These are phyloP conservation scores for Ophonus ardosiacus DNA, from an alignment of 2,888 invertebrate species.

Conservation along the genomic window DNA sequence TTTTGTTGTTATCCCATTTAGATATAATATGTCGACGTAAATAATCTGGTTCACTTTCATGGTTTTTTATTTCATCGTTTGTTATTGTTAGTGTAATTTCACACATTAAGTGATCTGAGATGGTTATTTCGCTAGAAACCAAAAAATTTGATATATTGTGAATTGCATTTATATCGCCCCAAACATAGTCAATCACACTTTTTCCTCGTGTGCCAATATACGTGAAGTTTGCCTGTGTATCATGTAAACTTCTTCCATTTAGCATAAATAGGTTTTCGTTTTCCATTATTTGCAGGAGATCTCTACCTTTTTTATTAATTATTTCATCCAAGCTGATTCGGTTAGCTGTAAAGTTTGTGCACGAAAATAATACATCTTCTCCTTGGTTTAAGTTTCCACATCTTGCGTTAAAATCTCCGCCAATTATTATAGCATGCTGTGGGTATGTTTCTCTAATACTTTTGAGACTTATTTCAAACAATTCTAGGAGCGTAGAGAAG, in stretches of 20 bases:
- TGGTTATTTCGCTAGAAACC: background rate
- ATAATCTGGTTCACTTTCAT: background rate
- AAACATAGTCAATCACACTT: background rate
- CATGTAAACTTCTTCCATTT: background rate
- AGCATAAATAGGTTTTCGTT: background rate
- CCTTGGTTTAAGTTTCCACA: background rate
- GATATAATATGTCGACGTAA: background rate
- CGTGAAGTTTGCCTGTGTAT: background rate
- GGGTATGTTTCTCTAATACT: background rate
- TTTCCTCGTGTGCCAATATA: background rate
- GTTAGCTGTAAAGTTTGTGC: background rate
- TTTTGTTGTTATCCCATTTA: background rate
- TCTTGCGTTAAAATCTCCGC: background rate
- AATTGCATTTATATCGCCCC: background rate
- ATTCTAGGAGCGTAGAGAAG: background rate
- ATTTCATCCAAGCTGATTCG: background rate
- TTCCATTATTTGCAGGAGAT: background rate
- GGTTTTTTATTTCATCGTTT: background rate
- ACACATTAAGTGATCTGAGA: background rate
- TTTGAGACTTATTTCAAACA: background rate
- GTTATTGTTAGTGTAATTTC: background rate
- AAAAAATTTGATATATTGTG: background rate
- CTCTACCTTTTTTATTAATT: background rate
- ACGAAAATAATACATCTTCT: background rate
- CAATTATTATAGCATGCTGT: background rate